These are phyloP conservation scores for Ormyrus rosae DNA, from an alignment of 2,888 invertebrate genomes.

Conservation along the genomic window DNA sequence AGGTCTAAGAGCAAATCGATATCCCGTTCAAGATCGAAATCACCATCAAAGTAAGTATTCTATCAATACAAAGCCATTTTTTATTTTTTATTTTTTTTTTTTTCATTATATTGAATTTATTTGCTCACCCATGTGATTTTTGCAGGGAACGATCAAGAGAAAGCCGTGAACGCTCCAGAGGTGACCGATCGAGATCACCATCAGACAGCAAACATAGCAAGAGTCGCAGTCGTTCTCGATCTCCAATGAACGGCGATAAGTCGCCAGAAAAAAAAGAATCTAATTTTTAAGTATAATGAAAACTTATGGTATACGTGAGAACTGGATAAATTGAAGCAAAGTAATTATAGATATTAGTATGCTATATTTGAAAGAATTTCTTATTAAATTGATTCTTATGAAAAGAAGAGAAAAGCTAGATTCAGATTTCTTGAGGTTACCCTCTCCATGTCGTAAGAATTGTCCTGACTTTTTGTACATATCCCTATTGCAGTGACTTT, in stretches of 20 bases:
- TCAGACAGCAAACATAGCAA: slow-evolving; percentile 75
- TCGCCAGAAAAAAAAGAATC: slow-evolving; percentile 70
- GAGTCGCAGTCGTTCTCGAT: slow-evolving; percentile 72
- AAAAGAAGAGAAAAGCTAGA: slow-evolving; percentile 52
- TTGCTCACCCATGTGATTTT: slow-evolving; percentile 1
- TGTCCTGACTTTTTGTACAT: slow-evolving; percentile 74
- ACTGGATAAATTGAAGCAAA: slow-evolving; percentile 4
- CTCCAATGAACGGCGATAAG: slow-evolving; percentile 75
- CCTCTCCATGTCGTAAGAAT: slow-evolving; percentile 65
- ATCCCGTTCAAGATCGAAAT: slow-evolving; percentile 79
- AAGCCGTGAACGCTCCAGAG: slow-evolving; percentile 73
- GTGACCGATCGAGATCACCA: slow-evolving; percentile 73
- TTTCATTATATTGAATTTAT: too few species aligned
- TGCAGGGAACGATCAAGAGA: slow-evolving; percentile 70
- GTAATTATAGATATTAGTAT: slow-evolving; percentile 32
- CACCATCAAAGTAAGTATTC: slow-evolving; percentile 76
- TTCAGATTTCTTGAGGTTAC: slow-evolving; percentile 65
- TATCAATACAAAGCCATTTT: slow-evolving; percentile 2
- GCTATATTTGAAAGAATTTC: slow-evolving; percentile 36
- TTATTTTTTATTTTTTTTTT: too few species aligned
- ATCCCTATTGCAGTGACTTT: slow-evolving; percentile 68
- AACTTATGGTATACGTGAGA: slow-evolving; percentile 26
- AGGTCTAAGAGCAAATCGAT: slow-evolving; percentile 82
- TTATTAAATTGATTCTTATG: slow-evolving; percentile 40
- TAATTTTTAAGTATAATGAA: slow-evolving; percentile 3